These are phyloP conservation scores for Aphidoletes aphidimyza DNA, from an alignment of 2,888 invertebrate genomes.

Conservation along the genomic window DNA sequence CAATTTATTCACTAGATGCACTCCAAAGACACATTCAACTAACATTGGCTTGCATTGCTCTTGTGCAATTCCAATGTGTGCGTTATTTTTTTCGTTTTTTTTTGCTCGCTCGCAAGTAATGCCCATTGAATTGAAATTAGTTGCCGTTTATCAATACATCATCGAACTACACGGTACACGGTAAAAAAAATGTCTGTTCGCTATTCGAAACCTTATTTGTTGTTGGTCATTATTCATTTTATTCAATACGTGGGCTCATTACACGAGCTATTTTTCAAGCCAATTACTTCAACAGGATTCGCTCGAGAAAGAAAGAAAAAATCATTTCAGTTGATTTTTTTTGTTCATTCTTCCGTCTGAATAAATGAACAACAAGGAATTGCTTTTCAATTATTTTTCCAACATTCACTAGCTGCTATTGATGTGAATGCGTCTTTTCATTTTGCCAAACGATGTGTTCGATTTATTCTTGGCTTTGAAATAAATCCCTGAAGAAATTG, in stretches of 20 bases:
- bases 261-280: not conserved
- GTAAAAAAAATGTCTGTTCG: constrained; percentile 8
- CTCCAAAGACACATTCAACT: not conserved
- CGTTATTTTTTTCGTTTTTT: too few relatives aligned
- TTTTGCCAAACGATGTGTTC: not conserved
- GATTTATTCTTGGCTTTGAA: not conserved
- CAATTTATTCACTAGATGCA: constrained; percentile 49
- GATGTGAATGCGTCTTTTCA: too few relatives aligned
- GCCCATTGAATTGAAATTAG: constrained; percentile 7
- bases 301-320: too few relatives aligned
- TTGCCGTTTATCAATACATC: constrained; percentile 48
- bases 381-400: not conserved
- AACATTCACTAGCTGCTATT: too few relatives aligned
- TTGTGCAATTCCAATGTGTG: not conserved
- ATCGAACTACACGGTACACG: not conserved
- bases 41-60: not conserved
- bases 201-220: not conserved
- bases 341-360: not conserved
- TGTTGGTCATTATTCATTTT: not conserved
- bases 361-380: not conserved
- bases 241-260: not conserved
- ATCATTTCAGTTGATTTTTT: not conserved
- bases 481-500: constrained; percentile 13
- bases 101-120: not conserved
- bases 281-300: too few relatives aligned